phyloP scores from a whole-genome alignment of 2,113 vertebrate genomes.

The Tachysurus fulvidraco region DNA sequence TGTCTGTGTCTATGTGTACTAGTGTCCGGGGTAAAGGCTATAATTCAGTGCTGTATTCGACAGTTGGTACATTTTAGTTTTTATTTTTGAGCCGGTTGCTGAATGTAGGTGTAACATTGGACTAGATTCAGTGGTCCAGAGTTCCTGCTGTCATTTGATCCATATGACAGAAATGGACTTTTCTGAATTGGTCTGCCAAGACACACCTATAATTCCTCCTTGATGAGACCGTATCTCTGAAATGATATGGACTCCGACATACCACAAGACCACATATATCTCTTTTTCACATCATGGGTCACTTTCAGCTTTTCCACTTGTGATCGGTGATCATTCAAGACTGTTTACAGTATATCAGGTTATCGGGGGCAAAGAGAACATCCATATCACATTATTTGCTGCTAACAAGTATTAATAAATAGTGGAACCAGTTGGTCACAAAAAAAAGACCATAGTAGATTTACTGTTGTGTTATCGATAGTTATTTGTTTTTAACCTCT shows the following conservation, averaged over 20 bases:
- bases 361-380: neutral
- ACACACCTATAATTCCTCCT: neutral
- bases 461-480: neutral
- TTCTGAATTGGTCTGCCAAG: neutral
- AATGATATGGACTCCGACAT: neutral
- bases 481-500: neutral
- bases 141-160: neutral
- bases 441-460: neutral
- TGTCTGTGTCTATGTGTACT: constrained; percentile 2
- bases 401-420: neutral
- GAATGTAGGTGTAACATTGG: neutral
- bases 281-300: neutral
- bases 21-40: neutral
- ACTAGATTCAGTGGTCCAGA: neutral
- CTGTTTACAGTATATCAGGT: neutral
- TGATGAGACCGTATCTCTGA: neutral
- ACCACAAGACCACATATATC: neutral
- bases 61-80: neutral
- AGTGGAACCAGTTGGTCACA: neutral
- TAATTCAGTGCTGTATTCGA: neutral
- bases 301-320: neutral
- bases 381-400: neutral
- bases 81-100: neutral
- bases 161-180: neutral
- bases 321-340: neutral